phyloP scores from a whole-genome alignment of 30 jellyfish, hydroid and myxozoan genomes.

The Aurelia aurita region DNA sequence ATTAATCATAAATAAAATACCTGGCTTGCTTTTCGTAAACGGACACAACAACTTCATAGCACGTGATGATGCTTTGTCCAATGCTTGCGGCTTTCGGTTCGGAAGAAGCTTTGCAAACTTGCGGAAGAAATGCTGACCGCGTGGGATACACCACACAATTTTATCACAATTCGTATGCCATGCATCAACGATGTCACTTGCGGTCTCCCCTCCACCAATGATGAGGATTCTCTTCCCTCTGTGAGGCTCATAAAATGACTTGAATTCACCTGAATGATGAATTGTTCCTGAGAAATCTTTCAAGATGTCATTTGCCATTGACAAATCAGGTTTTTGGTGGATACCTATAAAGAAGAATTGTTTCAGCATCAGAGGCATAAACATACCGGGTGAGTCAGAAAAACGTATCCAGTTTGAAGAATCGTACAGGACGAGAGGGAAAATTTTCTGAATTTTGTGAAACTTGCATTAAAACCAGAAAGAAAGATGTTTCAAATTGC shows the following conservation, averaged over 20 bases:
- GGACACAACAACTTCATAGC: conserved; percentile 83
- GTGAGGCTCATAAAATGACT: conserved; percentile 63
- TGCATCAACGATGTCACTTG: conserved; percentile 85
- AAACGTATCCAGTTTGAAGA: too few relatives aligned
- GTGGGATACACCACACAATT: conserved; percentile 91
- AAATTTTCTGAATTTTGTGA: too few relatives aligned
- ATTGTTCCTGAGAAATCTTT: conserved; percentile 74
- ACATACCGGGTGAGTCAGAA: too few relatives aligned
- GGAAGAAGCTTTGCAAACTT: conserved; percentile 84
- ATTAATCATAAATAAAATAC: conserved; percentile 23
- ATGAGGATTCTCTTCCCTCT: conserved; percentile 65
- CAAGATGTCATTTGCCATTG: conserved; percentile 31
- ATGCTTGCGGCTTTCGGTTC: conserved; percentile 88
- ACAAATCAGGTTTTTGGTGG: conserved; percentile 76
- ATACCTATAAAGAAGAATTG: conserved; percentile 13
- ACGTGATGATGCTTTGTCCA: conserved; percentile 91
- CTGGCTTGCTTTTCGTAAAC: conserved; percentile 80
- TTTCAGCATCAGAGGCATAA: too few relatives aligned
- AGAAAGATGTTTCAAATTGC: too few relatives aligned
- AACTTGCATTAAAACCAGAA: too few relatives aligned
- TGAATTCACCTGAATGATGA: conserved; percentile 83
- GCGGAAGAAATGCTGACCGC: conserved; percentile 94
- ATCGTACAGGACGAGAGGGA: too few relatives aligned
- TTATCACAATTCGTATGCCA: conserved; percentile 70
- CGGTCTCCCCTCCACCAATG: conserved; percentile 96